These are phyloP conservation scores for Spodoptera frugiperda DNA, from an alignment of 1,140 invertebrate species.

Conservation along the genomic window DNA sequence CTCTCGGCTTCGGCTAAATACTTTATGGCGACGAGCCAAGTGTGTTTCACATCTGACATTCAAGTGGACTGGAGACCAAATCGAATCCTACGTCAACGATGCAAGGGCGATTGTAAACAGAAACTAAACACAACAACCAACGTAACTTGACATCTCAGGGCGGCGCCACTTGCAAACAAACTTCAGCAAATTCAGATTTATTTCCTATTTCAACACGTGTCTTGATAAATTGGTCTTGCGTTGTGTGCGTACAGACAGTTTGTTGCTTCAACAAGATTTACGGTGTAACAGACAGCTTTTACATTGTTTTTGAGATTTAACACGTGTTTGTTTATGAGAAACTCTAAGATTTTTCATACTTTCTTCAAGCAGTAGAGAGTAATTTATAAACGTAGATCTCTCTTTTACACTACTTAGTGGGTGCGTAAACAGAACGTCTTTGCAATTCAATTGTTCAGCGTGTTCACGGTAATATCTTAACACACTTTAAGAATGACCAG, in stretches of 20 bases:
- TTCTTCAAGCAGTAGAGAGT: constrained; percentile 5
- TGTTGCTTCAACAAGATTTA: constrained; percentile 30
- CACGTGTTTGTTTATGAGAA: constrained; percentile 1
- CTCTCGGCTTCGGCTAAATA: constrained; percentile 52
- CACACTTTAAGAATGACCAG: background rate
- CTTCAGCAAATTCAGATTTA: background rate
- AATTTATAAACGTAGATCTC: constrained; percentile 6
- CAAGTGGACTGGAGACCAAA: constrained; percentile 4
- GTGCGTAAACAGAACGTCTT: constrained; percentile 22
- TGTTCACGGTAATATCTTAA: constrained; percentile 8
- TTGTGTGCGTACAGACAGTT: background rate
- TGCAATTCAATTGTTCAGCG: constrained; percentile 9
- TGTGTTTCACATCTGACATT: constrained; percentile 47
- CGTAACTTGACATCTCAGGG: background rate
- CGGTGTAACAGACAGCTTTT: background rate
- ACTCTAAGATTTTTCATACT: constrained; percentile 24
- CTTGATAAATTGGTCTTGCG: constrained; percentile 3
- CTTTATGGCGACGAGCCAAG: constrained; percentile 64
- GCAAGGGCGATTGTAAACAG: constrained; percentile 25
- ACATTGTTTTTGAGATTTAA: constrained; percentile 20
- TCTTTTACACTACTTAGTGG: constrained; percentile 29
- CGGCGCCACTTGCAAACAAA: background rate
- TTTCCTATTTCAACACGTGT: background rate
- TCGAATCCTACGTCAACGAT: constrained; percentile 35
- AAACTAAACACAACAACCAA: constrained; percentile 7